A percentile compares a stretch with the other conserved stretches of the same genome.
Evolutionary conservation across 2,797 vertebrate species (phyloP).

Genomic region (Characodon lateralis): DNA sequence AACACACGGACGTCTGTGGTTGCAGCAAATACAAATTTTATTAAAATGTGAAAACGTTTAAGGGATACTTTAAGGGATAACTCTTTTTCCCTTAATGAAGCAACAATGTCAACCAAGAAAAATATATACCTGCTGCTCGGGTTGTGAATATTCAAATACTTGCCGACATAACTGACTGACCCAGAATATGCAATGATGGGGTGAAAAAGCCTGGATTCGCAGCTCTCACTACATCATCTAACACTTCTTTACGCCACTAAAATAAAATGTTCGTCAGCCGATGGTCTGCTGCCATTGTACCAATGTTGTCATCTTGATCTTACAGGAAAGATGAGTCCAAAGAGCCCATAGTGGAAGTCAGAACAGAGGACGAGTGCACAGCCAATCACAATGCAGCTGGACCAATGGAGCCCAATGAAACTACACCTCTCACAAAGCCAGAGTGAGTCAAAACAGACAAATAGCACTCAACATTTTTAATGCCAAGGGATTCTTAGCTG

Average conservation of each 20-base stretch:
- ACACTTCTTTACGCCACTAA: not conserved
- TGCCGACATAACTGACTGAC: not conserved
- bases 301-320: not conserved
- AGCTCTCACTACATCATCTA: conserved; percentile 11
- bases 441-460: conserved; percentile 84
- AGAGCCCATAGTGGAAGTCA: conserved; percentile 96
- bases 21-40: no score
- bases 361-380: conserved; percentile 93
- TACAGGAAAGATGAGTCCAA: conserved; percentile 96
- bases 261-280: not conserved
- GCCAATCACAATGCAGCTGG: conserved; percentile 96
- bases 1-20: no score
- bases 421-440: conserved; percentile 95
- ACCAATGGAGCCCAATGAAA: conserved; percentile 94
- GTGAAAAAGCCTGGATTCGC: not conserved
- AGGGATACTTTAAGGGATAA: not conserved
- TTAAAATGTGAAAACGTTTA: no score
- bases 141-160: not conserved
- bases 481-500: conserved; percentile 47
- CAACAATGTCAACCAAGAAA: not conserved
- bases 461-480: conserved; percentile 18
- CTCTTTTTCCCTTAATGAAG: not conserved
- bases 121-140: not conserved
- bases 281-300: conserved; percentile 8
- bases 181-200: not conserved